Evolutionary conservation across 53 echinoderm and acorn worm genomes (phyloP), one percentile per base, ranked within the genome.

Genomic region (Temnopleurus reevesii): DNA sequence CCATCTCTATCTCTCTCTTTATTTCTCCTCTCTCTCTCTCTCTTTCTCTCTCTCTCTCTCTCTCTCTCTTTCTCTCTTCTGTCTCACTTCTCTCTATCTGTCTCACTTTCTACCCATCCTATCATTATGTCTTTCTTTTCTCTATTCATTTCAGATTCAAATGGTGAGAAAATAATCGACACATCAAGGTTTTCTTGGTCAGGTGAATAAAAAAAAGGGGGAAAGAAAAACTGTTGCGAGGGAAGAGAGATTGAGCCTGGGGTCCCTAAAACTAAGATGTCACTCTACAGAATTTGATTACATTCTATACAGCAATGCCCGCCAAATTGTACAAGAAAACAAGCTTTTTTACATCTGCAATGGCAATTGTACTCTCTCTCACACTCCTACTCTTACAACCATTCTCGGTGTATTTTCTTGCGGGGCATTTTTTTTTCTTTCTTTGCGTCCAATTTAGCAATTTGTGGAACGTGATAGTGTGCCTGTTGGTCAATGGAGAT

Each of bases 231-330:
- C 24, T 29, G 57, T n/a, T 54, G 54, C 31, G 55, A 83, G 51
- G 55, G 80, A 38, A 55, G 55, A 55, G 55, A 55, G 83, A 83
- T 83, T 35, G 35, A 19, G 83, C 83, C 83, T 83, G 53, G 35
- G 83, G 83, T 35, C 13, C 18, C 55, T 17, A 55, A 83, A 83
- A 83, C 83, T 53, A 83, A 83, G 83, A 83, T 83, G 83, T 55
- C 83, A 53, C 83, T 33, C 54, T 55, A 34, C 27, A 45, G 79
- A 79, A 79, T 79, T 79, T 30, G 47, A 79, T 79, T 79, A 47
- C 79, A 49, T 29, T 47, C 41, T 25, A 79, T 49, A 47, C 15
- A 79, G 79, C 79, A 49, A 49, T 79, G 79, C 49, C 79, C 49
- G 79, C 46, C 46, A 79, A 79, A 79, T 79, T 79, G 79, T 26